Conservation (phyloP, 2,797 vertebrate species). For the Kryptopterus vitreolus region DNA sequence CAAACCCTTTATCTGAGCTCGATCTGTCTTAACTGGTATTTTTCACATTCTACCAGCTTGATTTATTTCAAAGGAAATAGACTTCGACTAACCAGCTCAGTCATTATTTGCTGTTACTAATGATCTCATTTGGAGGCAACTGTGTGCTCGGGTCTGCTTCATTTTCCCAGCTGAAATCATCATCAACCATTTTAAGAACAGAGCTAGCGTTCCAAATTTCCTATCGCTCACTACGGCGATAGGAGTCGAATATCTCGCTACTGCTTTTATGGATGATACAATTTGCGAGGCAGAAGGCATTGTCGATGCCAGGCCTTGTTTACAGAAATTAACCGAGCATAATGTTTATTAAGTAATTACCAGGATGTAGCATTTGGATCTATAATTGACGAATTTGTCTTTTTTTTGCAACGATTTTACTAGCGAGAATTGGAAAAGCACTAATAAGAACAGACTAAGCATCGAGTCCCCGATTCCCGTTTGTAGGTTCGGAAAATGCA, state of each 20-base stretch:
- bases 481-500: slow-evolving; percentile 31
- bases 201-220: slow-evolving; percentile 34
- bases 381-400: neutral
- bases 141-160: slow-evolving; percentile 52
- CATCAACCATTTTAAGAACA: slow-evolving; percentile 50
- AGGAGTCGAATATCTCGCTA: neutral
- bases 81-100: slow-evolving; percentile 57
- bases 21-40: slow-evolving; percentile 32
- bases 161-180: slow-evolving; percentile 54
- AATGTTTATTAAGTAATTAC: neutral
- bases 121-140: slow-evolving; percentile 59
- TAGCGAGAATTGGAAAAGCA: neutral
- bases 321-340: neutral
- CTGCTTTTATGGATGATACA: neutral
- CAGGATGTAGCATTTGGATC: neutral
- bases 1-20: slow-evolving; percentile 44
- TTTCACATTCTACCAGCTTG: slow-evolving; percentile 50
- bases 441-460: slow-evolving; percentile 1
- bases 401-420: slow-evolving; percentile 24
- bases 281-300: neutral
- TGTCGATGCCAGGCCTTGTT: neutral
- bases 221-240: slow-evolving; percentile 25
- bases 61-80: slow-evolving; percentile 61
- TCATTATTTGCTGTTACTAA: slow-evolving; percentile 63
- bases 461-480: slow-evolving; percentile 10